Evolutionary conservation across 2,888 invertebrate genomes (phyloP), one percentile per base, ranked within the genome.

Genomic region (Plagodis pulveraria): DNA sequence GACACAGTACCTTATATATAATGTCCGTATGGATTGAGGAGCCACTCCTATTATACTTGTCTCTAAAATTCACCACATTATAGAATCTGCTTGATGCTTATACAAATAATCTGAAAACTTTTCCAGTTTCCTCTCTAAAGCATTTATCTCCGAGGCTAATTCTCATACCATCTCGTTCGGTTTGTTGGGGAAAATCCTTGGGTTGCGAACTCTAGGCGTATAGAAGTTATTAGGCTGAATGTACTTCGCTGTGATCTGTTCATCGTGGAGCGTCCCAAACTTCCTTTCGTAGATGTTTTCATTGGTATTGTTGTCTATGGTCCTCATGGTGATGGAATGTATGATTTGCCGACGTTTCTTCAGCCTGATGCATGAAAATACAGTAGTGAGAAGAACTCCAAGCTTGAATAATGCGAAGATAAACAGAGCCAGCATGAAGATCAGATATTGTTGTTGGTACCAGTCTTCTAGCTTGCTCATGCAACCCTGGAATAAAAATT

Each of bases 391-490:
- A 6, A 97, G 88, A 0, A 96, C 95, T 50, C 94, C 94, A 58
- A 97, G 94, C 82, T 97, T 96, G 48, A 96, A 93, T n/a, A 96
- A 80, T 0, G 96, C 95, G 22, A 96, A 87, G 2, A 95, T 87
- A 54, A 97, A 89, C 22, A 96, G 94, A 22, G 94, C 93, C 5
- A 93, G 91, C 73, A 97, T 91, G 69, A 97, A 94, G 41, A 96
- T 87, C 34, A 95, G 81, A 71, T 96, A 96, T 69, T 97, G 97
- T 60, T 96, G 94, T 57, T 96, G 94, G 76, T 96, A 96, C 97
- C 97, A 97, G 60, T 94, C 94, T 80, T 96, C 96, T 56, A 97
- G 84, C 78, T 93, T 93, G 36, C 91, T 93, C 46, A 95, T 84
- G 69, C 97, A 97, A 32, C 96, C 95, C 95, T 96, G 84, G 44